Base-by-base conservation (phyloP, 1,140 invertebrate genomes). In the Fopius arisanus region DNA sequence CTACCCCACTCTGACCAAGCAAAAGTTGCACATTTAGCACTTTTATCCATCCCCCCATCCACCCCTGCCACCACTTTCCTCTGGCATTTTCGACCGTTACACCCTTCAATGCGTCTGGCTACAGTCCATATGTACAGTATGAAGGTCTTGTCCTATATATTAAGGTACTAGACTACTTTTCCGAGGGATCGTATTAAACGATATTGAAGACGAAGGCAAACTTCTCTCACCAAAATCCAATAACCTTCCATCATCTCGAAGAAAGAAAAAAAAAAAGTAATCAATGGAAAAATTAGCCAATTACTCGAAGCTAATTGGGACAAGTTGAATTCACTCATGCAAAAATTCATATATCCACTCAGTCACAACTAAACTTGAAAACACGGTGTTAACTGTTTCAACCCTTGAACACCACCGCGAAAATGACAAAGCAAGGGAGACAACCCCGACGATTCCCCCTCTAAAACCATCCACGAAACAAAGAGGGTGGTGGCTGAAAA, bases 1-100 rank as follows among this genome's bases (percentile, higher is more conserved):
- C 75, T 77, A 69, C 31, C 37, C 72, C 23, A 59, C 54, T 26
- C 54, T 59, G 54, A 59, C 54, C 54, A 26, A 16, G 43, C 43
- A 48, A 14, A 48, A 78, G 73, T 78, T 83, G 80, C 82, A 83
- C 80, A 82, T 83, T 83, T 83, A 81, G 80, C 82, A 83, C 79
- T 83, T 83, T 83, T 83, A 76, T 75, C 72, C 73, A n/a, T n/a
- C n/a, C n/a, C n/a, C n/a, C n/a, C n/a, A n/a, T n/a, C n/a, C n/a
- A n/a, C n/a, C 76, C 79, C 43, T 48, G 14, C 43, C 16, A 16
- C 43, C 43, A 10, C 33, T 12, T 37, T 37, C 33, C 33, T 37
- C 33, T 37, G 75, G 76, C 79, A 75, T 78, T 72, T 74, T 79
- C 77, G 77, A 75, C 79, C 73, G 70, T 72, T 77, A 59, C 78